Evolutionary conservation across 2,888 invertebrate species (phyloP), one percentile per base, ranked within the genome.

Genomic region (Xestia rhomboidea): DNA sequence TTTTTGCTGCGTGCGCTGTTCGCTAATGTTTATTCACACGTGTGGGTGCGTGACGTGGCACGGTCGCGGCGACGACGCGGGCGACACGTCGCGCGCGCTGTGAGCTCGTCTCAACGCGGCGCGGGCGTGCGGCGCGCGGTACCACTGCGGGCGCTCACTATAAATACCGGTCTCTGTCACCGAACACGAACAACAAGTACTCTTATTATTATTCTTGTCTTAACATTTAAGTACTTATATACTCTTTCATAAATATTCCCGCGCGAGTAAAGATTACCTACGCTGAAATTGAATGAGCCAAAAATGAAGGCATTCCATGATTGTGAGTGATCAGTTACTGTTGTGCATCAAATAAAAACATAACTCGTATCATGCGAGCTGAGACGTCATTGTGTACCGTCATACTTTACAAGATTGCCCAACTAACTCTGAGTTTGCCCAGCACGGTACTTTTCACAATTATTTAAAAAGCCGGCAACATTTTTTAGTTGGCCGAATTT

Each of bases 1-100:
- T 90, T 90, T 82, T 89, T 88, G 86, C 88, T 83, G 89, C 88
- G 88, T 87, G 91, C 79, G 90, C 82, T 68, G 83, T 77, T 68
- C 77, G 80, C 77, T 84, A 79, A 78, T 84, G 85, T 89, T 84
- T 84, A 76, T 83, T 79, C 71, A 81, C 77, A 75, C 75, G 78
- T 74, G 82, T 81, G 82, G 63, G 85, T 86, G 86, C 83, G 89
- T 54, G 75, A 49, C 70, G 74, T 41, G 73, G 27, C 70, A 73
- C 30, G 38, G 76, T 10, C 44, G 38, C 49, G 54, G 62, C 44
- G 67, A 44, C 6, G 49, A 49, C 21, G 11, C 2, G 71, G 11
- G 80, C 27, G 51, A 49, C n/a, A 49, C 1, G 34, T 13, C 41
- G 44, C 54, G 30, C 38, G 62, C 34, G 60, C 30, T n/a, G 34